Conservation (phyloP, 2,888 invertebrate genomes). For the Catocala sponsa region DNA sequence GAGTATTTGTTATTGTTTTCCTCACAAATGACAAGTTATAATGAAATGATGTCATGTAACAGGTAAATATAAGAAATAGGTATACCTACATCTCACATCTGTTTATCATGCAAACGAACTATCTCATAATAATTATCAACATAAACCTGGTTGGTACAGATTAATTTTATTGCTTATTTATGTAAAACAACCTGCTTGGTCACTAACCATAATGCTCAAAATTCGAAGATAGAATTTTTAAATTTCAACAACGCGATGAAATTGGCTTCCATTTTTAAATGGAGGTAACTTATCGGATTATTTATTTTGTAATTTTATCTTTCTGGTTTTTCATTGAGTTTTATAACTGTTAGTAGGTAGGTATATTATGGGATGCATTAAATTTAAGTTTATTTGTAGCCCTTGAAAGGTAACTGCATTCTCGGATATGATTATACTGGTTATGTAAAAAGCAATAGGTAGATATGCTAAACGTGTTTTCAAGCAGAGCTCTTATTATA, state of each 20-base stretch:
- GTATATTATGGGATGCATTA: too few relatives aligned
- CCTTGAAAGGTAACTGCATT: too few relatives aligned
- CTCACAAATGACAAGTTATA: not conserved
- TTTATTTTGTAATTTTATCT: too few relatives aligned
- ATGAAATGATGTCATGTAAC: constrained; percentile 24
- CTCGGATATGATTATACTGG: too few relatives aligned
- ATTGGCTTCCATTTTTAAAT: too few relatives aligned
- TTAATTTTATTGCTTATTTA: constrained; percentile 35
- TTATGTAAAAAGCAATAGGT: too few relatives aligned
- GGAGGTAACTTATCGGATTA: too few relatives aligned
- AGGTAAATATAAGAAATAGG: constrained; percentile 1
- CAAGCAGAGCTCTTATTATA: too few relatives aligned
- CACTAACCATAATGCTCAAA: constrained; percentile 14
- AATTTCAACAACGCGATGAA: not conserved
- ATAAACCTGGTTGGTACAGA: constrained; percentile 21
- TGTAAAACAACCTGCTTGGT: constrained; percentile 27
- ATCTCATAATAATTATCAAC: constrained; percentile 20
- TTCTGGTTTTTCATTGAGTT: too few relatives aligned
- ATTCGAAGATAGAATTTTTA: constrained; percentile 2
- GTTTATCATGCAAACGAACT: constrained; percentile 32
- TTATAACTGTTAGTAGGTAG: too few relatives aligned
- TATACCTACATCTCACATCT: constrained; percentile 24
- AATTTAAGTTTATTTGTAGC: too few relatives aligned
- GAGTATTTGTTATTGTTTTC: constrained; percentile 1
- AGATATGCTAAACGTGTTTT: too few relatives aligned